These are phyloP conservation scores for Anabacerthia variegaticeps DNA, from an alignment of 2,797 vertebrate species.

Conservation along the genomic window DNA sequence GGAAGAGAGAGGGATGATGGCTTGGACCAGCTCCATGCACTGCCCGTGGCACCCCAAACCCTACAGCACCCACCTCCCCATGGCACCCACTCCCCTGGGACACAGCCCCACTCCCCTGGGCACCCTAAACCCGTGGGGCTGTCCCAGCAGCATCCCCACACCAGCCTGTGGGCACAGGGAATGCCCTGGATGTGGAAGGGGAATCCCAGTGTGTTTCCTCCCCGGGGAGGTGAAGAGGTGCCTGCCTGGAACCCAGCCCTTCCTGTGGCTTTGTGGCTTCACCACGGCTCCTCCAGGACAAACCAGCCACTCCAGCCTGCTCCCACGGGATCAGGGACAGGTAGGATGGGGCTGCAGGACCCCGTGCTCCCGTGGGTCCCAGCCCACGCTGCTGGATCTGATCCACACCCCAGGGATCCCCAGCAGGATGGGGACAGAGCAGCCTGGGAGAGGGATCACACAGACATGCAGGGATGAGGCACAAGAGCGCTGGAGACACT, in stretches of 20 bases:
- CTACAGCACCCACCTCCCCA: not conserved
- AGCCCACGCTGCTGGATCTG: rapidly evolving
- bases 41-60: not conserved
- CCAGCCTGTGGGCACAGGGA: not conserved
- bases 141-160: not conserved
- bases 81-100: not conserved
- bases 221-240: too few species aligned
- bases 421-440: not conserved
- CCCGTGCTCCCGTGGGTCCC: rapidly evolving
- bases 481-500: rapidly evolving
- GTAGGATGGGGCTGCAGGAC: not conserved
- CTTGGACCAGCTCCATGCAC: rapidly evolving
- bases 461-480: rapidly evolving
- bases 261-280: not conserved
- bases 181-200: too few species aligned
- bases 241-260: not conserved
- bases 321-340: rapidly evolving
- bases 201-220: too few species aligned
- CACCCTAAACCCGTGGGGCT: rapidly evolving
- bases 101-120: not conserved
- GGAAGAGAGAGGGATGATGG: not conserved
- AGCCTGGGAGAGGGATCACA: not conserved
- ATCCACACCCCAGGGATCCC: not conserved
- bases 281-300: not conserved
- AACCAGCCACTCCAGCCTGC: not conserved